These are phyloP conservation scores for Tamias sibiricus DNA, from an alignment of 2,113 vertebrate genomes.

Conservation along the genomic window DNA sequence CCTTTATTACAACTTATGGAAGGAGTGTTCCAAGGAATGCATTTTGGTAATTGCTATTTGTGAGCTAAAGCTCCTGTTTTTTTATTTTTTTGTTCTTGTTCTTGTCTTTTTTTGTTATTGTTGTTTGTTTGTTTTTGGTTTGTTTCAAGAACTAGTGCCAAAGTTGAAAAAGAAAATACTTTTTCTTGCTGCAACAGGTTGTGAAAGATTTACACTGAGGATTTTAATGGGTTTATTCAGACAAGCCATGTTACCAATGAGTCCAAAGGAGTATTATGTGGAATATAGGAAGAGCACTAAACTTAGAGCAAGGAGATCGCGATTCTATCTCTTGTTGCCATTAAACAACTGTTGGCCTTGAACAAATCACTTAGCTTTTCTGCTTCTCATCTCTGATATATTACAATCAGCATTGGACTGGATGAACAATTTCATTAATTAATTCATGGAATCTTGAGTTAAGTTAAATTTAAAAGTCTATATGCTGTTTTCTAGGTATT, in stretches of 20 bases:
- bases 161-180: constrained; percentile 4
- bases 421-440: neutral
- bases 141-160: constrained; percentile 6
- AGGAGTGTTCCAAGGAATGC: neutral
- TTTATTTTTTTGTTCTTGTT: neutral
- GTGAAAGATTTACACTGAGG: neutral
- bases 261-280: neutral
- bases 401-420: neutral
- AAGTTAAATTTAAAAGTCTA: neutral
- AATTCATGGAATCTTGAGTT: neutral
- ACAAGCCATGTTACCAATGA: neutral
- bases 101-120: too few species aligned
- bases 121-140: neutral
- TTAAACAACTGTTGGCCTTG: neutral
- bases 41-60: neutral
- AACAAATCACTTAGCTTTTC: neutral
- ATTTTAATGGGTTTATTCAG: constrained; percentile 7
- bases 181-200: constrained; percentile 28
- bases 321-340: neutral
- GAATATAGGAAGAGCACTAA: neutral
- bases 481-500: neutral
- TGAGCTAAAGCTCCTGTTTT: neutral
- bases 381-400: neutral
- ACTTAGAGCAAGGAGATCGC: neutral
- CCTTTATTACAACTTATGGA: neutral